Evolutionary conservation across 2,888 invertebrate genomes (phyloP).

Genomic region (Yponomeuta sedellus): DNA sequence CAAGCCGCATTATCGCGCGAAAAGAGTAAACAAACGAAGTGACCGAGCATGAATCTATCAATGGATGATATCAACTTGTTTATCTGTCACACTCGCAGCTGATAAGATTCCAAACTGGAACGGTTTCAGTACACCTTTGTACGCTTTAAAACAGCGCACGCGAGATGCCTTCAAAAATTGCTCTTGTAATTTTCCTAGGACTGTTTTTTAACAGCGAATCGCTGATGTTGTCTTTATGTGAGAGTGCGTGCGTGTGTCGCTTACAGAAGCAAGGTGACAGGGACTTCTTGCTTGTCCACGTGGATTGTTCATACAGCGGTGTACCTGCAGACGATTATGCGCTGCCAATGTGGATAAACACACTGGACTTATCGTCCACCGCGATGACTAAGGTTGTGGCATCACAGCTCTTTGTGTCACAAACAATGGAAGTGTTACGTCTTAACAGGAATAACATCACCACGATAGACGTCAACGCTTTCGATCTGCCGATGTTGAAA

Average conservation of each 20-base stretch:
- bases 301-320: slow-evolving; percentile 48
- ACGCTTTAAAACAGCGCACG: neutral
- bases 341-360: slow-evolving; percentile 41
- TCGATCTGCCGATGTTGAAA: slow-evolving; percentile 48
- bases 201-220: neutral
- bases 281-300: slow-evolving; percentile 20
- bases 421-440: slow-evolving; percentile 39
- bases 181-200: neutral
- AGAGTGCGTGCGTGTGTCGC: slow-evolving; percentile 32
- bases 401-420: slow-evolving; percentile 39
- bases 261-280: slow-evolving; percentile 25
- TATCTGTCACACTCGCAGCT: slow-evolving; percentile 7
- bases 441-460: slow-evolving; percentile 48
- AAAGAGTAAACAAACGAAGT: neutral
- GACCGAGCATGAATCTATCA: slow-evolving; percentile 10
- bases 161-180: neutral
- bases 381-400: slow-evolving; percentile 39
- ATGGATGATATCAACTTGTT: slow-evolving; percentile 13
- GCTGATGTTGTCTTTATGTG: neutral
- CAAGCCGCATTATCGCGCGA: neutral
- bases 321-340: slow-evolving; percentile 33
- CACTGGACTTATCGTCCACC: slow-evolving; percentile 53
- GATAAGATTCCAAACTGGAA: slow-evolving; percentile 6
- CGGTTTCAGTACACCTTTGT: slow-evolving; percentile 1
- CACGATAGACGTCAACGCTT: slow-evolving; percentile 39